Percentiles rank a stretch among this genome's conserved stretches.
These are phyloP conservation scores for Medauroidea extradentata DNA, from an alignment of 1,140 invertebrate species.

Conservation along the genomic window DNA sequence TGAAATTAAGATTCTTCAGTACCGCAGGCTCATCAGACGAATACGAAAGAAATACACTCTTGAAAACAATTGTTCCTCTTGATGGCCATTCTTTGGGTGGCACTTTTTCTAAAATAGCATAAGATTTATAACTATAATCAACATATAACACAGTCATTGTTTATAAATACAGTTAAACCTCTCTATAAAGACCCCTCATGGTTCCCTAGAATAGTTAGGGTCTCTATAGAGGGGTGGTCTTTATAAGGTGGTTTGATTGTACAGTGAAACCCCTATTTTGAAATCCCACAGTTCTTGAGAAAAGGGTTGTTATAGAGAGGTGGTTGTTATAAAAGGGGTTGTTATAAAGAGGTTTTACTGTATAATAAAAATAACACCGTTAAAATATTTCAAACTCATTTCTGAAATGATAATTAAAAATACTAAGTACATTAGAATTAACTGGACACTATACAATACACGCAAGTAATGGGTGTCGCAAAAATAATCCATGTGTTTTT, in stretches of 20 bases:
- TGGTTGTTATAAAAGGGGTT: too few relatives aligned
- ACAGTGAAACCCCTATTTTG: too few relatives aligned
- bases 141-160: slow-evolving; percentile 63
- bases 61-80: slow-evolving; percentile 60
- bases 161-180: too few relatives aligned
- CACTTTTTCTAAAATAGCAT: slow-evolving; percentile 32
- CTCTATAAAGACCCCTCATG: too few relatives aligned
- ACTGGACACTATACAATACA: background rate
- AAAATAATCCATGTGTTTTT: too few relatives aligned
- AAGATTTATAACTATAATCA: slow-evolving; percentile 66
- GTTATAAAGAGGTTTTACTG: too few relatives aligned
- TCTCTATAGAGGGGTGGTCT: background rate
- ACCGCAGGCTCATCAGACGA: slow-evolving; percentile 45
- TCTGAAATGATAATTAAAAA: background rate
- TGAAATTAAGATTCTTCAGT: slow-evolving; percentile 51
- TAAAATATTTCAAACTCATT: background rate
- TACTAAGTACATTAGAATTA: background rate
- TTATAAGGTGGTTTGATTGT: too few relatives aligned
- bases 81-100: slow-evolving; percentile 71
- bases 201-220: background rate
- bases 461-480: too few relatives aligned
- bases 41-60: slow-evolving; percentile 57
- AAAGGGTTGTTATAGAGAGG: too few relatives aligned
- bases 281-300: too few relatives aligned
- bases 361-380: background rate